These are phyloP conservation scores for Percina caprodes DNA, from an alignment of 2,113 vertebrate genomes.

Conservation along the genomic window DNA sequence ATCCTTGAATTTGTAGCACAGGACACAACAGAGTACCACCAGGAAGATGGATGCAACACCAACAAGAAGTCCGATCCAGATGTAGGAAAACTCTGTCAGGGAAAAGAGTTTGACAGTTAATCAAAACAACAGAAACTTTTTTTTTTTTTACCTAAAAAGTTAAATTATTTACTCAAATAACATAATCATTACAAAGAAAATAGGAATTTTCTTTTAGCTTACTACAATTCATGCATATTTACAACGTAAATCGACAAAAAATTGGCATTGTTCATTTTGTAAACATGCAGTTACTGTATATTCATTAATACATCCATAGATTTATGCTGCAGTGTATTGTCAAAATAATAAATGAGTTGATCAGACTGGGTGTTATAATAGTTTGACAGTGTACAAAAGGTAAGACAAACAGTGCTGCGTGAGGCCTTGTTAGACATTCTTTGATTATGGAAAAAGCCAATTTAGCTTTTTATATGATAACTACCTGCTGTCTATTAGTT, in stretches of 20 bases:
- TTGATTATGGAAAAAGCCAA: neutral
- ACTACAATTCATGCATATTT: neutral
- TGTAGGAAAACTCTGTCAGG: neutral
- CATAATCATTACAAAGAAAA: neutral
- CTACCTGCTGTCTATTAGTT: neutral
- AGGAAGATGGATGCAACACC: fast-evolving
- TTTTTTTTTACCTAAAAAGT: neutral
- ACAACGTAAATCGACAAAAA: too few relatives aligned
- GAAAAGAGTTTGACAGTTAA: neutral
- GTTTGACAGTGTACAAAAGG: too few relatives aligned
- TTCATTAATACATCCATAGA: neutral
- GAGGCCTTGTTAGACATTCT: neutral
- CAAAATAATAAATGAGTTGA: neutral
- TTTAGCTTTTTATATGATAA: neutral
- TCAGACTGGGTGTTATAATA: neutral
- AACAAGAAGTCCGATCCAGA: fast-evolving
- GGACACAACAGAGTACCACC: neutral
- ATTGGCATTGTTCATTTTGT: too few relatives aligned
- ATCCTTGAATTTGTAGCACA: neutral
- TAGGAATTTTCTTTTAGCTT: neutral
- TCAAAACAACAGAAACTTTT: neutral
- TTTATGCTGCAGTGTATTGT: neutral
- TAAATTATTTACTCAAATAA: neutral
- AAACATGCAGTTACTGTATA: neutral
- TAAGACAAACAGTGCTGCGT: too few relatives aligned